Base-by-base conservation (phyloP, 2,797 vertebrate species). In the Cynopterus sphinx region DNA sequence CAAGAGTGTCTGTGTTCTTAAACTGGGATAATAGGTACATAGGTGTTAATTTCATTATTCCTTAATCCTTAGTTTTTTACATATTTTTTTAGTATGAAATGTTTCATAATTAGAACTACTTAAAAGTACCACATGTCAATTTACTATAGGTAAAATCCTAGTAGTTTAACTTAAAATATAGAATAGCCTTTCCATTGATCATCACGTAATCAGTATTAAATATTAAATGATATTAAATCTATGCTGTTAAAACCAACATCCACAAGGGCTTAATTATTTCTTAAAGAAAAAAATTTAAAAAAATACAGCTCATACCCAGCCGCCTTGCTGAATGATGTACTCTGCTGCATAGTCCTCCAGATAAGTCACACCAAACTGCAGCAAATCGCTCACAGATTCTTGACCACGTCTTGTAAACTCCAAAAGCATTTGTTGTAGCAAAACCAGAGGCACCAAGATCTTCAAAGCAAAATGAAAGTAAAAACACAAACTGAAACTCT, bases 301-400 rank as follows among this genome's bases (percentile, higher is more conserved):
- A 70, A 70, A 24, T 41, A 70, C 46, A 24, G 21, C 41, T 5
- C 79, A 63, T 99, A 99, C 99, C 99, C 99, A 99, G 99, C 99
- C 99, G 41, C 99, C 99, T 95, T 99, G 99, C 87, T 99, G 99
- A 90, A 99, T 98, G 97, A 99, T 99, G 97, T 98, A 99, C 91
- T 99, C 98, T 0, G 99, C 98, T 86, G 99, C 98, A 8, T 96
- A 98, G 90, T 99, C 99, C 97, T 99, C 99, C 57, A 99, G 97
- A 81, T 99, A 99, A 0, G 97, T 98, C 81, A 99, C 98, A 0
- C 99, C 99, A 0, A 99, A 98, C 75, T 99, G 98, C 59, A 99
- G 83, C 87, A 99, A 98, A 0, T 98, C 93, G 1, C 97, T 94
- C 97, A 99, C 92, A 1, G 98, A 97, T 11, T 98, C 98, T 97